Evolutionary conservation across 2,888 invertebrate species (phyloP), one percentile per base, ranked within the genome.

Genomic region (Pseudococcus longispinus): DNA sequence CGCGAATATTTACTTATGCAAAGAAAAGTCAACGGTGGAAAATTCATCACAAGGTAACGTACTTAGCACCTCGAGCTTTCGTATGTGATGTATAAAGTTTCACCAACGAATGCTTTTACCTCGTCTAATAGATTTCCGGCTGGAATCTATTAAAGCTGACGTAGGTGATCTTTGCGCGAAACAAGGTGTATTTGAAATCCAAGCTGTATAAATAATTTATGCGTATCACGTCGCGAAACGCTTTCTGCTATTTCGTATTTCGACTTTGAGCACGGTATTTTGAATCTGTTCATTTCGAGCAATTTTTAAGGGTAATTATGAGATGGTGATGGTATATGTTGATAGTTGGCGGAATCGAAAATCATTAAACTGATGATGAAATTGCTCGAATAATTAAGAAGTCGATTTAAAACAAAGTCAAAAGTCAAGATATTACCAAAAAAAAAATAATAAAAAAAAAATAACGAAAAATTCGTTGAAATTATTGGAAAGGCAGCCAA

Each of bases 201-300:
- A 37, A 74, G 74, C 37, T 32, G 26, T 37, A 37, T 74, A 37
- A 32, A 74, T 74, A 74, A 74, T 74, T 74, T 74, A 74, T 74
- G 74, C 74, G 74, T 74, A 74, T 74, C 74, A 74, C 74, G 74
- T 74, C 74, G 74, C 74, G 74, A 74, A 74, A 74, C 74, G 74
- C 74, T 74, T 74, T 74, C 74, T 74, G 74, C 74, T 70, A 29
- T 74, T 74, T 74, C 74, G 29, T 70, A 29, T 74, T 74, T 74
- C 74, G 29, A 37, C 74, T 65, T 60, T n/a, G 29, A 70, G 70
- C 26, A 15, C 29, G 23, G 8, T 23, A 37, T 37, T 37, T 37
- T 6, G 37, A 37, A 37, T 37, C 37, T 37, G 37, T 37, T 37
- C 37, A 37, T 37, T 70, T 32, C 29, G 29, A 46, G 46, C 9